phyloP scores from a whole-genome alignment of 2,888 invertebrate species.

The Polyommatus icarus region DNA sequence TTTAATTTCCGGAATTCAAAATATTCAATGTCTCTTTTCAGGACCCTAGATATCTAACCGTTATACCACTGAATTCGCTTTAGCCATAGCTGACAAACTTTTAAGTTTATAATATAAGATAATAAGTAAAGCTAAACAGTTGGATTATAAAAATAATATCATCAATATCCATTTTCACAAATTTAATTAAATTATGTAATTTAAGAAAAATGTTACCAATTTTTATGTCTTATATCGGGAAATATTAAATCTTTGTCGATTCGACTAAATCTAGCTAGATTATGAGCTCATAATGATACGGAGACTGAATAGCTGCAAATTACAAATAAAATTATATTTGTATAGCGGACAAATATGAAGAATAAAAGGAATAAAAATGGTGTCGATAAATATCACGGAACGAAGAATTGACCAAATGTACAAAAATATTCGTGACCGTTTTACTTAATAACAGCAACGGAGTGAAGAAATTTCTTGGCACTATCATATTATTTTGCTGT shows the following conservation, averaged over 20 bases:
- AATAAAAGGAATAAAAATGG: not conserved
- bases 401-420: slow-evolving; percentile 2
- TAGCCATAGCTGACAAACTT: too few relatives aligned
- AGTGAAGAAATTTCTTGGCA: not conserved
- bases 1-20: too few relatives aligned
- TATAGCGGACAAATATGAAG: not conserved
- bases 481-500: not conserved
- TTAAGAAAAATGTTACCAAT: too few relatives aligned
- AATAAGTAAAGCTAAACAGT: too few relatives aligned
- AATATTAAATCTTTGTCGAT: not conserved
- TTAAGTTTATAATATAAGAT: too few relatives aligned
- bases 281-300: not conserved
- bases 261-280: not conserved
- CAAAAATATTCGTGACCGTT: slow-evolving; percentile 15
- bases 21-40: too few relatives aligned
- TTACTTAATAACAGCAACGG: not conserved
- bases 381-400: not conserved
- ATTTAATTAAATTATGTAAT: too few relatives aligned
- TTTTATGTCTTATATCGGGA: too few relatives aligned
- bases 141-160: too few relatives aligned
- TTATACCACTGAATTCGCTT: too few relatives aligned
- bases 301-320: not conserved
- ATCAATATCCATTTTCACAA: too few relatives aligned
- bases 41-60: too few relatives aligned
- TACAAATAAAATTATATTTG: not conserved